Base-by-base conservation (phyloP, 35 echinoderm and acorn worm species). In the Ptychodera flava region DNA sequence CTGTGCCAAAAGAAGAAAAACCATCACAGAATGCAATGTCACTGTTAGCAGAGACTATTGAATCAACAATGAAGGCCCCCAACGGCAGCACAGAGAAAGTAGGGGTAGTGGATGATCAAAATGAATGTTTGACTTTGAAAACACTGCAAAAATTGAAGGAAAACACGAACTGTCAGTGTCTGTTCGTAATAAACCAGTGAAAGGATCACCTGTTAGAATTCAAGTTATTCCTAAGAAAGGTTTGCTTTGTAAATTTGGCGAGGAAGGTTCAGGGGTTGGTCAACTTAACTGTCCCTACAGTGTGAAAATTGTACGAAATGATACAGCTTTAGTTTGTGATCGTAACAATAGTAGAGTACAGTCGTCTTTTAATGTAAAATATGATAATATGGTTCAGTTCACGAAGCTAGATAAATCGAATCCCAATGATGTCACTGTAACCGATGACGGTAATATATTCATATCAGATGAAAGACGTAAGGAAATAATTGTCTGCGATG, bases 211-310 rank as follows among this genome's bases (percentile, higher is more conserved):
- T 64, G 45, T 64, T 22, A 64, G 6, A 12, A 12, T 64, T 22
- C 6, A 22, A 64, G 45, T 64, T 64, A 64, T 64, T 64, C 45
- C 45, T 64, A 6, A 64, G 45, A 64, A 64, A 64, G 45, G 45
- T 6, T 99, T 88, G 53, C 89, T 99, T 16, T 94, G 94, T 85
- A 87, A 80, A 30, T 94, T 99, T 84, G 92, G 96, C 16, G 88
- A 88, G 30, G 94, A 92, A 90, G 96, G 96, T 0, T 84, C 96
- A 29, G 90, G 89, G 32, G 86, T 88, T 34, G 96, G 96, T 31
- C 89, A 94, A 78, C 85, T 99, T 2, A 99, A 99, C 82, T 94
- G 92, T 84, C 96, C 96, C 12, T 12, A 6, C 22, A 22, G 6
- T 22, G 45, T 64, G 22, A 22, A 12, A 22, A 64, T 64, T 6